These are phyloP conservation scores for Acleris literana DNA, from an alignment of 2,888 invertebrate species.

Conservation along the genomic window DNA sequence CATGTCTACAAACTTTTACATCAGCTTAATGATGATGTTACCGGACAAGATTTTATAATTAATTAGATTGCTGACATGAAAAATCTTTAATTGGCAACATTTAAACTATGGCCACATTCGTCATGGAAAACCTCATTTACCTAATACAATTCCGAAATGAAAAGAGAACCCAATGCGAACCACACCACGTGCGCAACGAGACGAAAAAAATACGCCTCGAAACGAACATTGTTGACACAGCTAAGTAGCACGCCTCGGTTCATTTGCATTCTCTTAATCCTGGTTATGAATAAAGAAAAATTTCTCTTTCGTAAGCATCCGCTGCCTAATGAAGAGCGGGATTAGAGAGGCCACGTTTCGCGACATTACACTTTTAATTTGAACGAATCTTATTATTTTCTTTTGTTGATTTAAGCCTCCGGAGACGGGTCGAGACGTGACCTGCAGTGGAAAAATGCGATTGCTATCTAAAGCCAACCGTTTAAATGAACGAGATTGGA, in stretches of 20 bases:
- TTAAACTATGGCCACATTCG: no score
- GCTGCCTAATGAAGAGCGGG: constrained; percentile 78
- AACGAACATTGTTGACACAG: constrained; percentile 78
- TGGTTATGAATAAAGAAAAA: constrained; percentile 84
- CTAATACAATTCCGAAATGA: constrained; percentile 31
- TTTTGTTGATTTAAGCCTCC: constrained; percentile 88
- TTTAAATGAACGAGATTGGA: constrained; percentile 88
- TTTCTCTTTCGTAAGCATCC: constrained; percentile 73
- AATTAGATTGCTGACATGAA: no score
- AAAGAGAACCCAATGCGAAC: constrained; percentile 38
- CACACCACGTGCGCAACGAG: constrained; percentile 43
- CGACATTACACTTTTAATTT: constrained; percentile 89
- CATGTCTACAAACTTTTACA: no score
- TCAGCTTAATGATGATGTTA: no score
- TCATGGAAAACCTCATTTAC: no score
- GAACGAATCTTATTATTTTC: constrained; percentile 88
- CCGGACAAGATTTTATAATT: no score
- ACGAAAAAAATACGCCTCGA: constrained; percentile 56
- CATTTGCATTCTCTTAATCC: constrained; percentile 83
- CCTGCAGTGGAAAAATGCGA: constrained; percentile 88
- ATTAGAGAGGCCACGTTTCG: constrained; percentile 72
- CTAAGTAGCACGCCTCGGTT: constrained; percentile 80
- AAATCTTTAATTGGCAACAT: no score
- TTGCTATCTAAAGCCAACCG: constrained; percentile 88
- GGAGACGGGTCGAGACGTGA: constrained; percentile 86